Conservation (phyloP, 2,113 vertebrate species). For the Elephantulus edwardii region DNA sequence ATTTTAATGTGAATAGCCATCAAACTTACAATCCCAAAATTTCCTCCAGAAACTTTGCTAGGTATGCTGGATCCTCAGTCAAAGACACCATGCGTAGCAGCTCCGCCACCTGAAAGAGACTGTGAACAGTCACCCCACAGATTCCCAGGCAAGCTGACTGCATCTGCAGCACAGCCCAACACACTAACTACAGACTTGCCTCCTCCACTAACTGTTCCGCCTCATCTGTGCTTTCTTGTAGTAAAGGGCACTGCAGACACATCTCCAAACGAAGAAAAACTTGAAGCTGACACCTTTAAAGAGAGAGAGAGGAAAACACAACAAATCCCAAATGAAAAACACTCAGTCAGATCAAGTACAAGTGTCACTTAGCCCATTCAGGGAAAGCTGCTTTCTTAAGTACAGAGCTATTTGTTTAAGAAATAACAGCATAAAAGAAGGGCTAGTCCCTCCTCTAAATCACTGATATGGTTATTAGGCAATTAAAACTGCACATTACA, state of each 20-base stretch:
- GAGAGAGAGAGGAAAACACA: too few relatives aligned
- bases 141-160: neutral
- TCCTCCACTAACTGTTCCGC: constrained; percentile 90
- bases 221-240: constrained; percentile 79
- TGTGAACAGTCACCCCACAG: neutral
- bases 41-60: constrained; percentile 91
- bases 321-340: too few relatives aligned
- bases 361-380: neutral
- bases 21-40: constrained; percentile 89
- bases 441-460: neutral
- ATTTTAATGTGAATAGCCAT: neutral
- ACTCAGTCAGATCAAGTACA: neutral
- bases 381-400: neutral
- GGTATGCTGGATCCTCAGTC: constrained; percentile 90
- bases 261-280: constrained; percentile 91
- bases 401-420: neutral
- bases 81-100: constrained; percentile 92
- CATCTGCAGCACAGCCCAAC: rapidly evolving
- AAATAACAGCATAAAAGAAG: neutral
- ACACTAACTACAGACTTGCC: constrained; percentile 78
- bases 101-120: constrained; percentile 87
- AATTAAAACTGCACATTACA: neutral
- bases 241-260: constrained; percentile 84
- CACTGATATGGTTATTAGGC: neutral
- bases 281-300: constrained; percentile 91